These are phyloP conservation scores for Laterallus jamaicensis DNA, from an alignment of 2,113 vertebrate species.

Conservation along the genomic window DNA sequence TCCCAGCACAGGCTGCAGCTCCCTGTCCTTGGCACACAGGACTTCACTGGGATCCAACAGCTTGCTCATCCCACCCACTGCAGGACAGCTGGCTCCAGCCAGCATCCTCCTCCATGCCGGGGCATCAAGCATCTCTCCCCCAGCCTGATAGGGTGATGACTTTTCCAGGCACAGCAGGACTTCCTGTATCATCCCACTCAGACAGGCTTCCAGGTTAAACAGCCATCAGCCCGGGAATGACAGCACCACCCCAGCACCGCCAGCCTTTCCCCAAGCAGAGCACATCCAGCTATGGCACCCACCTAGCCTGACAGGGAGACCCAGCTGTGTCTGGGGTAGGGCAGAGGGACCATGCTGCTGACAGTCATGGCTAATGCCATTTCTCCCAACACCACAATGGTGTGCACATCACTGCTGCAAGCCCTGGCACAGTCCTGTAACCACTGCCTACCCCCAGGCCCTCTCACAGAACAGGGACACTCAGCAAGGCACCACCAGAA, in stretches of 20 bases:
- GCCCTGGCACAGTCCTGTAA: neutral
- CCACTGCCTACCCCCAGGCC: neutral
- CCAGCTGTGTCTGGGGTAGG: neutral
- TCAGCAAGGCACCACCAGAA: neutral
- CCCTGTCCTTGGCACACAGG: neutral
- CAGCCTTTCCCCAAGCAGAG: neutral
- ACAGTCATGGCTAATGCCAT: neutral
- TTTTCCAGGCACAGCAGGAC: neutral
- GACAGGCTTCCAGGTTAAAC: too few relatives aligned
- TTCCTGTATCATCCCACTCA: neutral
- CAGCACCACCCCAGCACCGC: neutral
- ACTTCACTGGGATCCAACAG: neutral
- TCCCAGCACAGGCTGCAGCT: neutral
- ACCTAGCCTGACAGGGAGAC: neutral
- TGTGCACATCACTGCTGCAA: rapidly evolving
- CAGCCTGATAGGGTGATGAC: neutral
- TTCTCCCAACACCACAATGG: neutral
- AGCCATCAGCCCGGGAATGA: neutral
- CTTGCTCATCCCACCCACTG: neutral
- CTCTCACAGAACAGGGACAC: rapidly evolving
- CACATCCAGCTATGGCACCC: rapidly evolving
- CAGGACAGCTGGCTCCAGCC: neutral
- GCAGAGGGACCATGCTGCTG: neutral
- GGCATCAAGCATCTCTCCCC: rapidly evolving
- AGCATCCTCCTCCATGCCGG: rapidly evolving